phyloP scores from a whole-genome alignment of 2,888 invertebrate genomes.

The Caenorhabditis virilis region DNA sequence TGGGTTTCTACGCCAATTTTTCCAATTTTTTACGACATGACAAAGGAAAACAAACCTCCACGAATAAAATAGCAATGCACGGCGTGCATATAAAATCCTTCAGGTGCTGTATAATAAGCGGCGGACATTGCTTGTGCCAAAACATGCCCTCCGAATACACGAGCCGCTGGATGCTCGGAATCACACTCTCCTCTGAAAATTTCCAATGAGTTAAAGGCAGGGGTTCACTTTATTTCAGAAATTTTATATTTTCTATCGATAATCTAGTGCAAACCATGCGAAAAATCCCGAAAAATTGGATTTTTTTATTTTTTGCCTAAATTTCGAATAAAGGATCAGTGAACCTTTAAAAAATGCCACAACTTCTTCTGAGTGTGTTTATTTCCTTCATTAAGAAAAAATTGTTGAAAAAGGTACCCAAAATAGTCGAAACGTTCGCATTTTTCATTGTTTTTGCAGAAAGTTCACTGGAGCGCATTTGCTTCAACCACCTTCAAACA shows the following conservation, averaged over 20 bases:
- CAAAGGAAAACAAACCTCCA: conserved; percentile 34
- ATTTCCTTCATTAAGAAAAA: no score
- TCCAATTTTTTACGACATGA: neutral
- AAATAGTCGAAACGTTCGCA: no score
- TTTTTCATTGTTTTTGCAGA: no score
- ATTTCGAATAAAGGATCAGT: no score
- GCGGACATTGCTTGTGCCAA: conserved; percentile 56
- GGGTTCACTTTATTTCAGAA: no score
- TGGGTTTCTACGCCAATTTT: no score
- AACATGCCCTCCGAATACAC: conserved; percentile 57
- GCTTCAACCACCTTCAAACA: no score
- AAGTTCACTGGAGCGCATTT: neutral
- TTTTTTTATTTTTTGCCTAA: no score
- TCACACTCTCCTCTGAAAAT: conserved; percentile 53
- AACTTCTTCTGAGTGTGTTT: no score
- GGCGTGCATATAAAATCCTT: conserved; percentile 57
- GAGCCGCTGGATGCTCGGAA: conserved; percentile 51
- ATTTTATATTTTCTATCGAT: conserved; percentile 5
- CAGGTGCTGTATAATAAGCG: conserved; percentile 57
- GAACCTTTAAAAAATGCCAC: no score
- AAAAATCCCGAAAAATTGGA: neutral
- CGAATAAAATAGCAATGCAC: conserved; percentile 61
- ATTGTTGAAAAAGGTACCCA: no score
- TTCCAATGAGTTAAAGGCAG: no score
- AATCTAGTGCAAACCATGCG: neutral